Conservation (phyloP, 2,888 invertebrate species). For the Pharmacophagus antenor region DNA sequence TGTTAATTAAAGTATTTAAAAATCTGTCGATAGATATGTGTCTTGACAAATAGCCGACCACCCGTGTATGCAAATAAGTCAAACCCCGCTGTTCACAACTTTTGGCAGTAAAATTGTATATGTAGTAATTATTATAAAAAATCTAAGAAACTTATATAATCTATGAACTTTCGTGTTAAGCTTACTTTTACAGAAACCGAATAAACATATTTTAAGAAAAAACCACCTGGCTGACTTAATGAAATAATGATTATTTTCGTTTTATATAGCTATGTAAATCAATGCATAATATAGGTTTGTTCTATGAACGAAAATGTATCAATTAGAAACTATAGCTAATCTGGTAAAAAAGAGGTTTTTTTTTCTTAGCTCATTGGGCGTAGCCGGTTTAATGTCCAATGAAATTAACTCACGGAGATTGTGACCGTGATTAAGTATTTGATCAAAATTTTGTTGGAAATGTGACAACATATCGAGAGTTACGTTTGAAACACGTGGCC, state of each 20-base stretch:
- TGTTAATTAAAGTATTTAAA: too few relatives aligned
- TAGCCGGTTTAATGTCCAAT: conserved; percentile 6
- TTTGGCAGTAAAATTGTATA: too few relatives aligned
- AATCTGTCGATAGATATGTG: too few relatives aligned
- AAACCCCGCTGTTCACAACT: too few relatives aligned
- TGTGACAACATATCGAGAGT: conserved; percentile 18
- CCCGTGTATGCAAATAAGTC: too few relatives aligned
- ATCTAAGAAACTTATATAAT: too few relatives aligned
- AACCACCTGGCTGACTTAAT: neutral
- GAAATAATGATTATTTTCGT: neutral
- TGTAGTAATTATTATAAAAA: too few relatives aligned
- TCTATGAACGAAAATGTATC: neutral
- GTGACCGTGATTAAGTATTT: conserved; percentile 16
- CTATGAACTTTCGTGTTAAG: neutral
- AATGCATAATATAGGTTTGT: neutral
- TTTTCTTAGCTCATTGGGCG: neutral
- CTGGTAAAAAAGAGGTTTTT: neutral
- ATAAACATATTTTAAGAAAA: neutral
- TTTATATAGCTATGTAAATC: neutral
- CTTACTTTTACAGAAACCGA: neutral
- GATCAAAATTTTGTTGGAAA: conserved; percentile 16
- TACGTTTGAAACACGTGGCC: conserved; percentile 19
- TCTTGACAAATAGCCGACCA: too few relatives aligned
- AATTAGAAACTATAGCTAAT: neutral
- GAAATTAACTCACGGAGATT: conserved; percentile 11